These are phyloP conservation scores for Stenotaenia linearis DNA, from an alignment of 2,888 invertebrate genomes.

Conservation along the genomic window DNA sequence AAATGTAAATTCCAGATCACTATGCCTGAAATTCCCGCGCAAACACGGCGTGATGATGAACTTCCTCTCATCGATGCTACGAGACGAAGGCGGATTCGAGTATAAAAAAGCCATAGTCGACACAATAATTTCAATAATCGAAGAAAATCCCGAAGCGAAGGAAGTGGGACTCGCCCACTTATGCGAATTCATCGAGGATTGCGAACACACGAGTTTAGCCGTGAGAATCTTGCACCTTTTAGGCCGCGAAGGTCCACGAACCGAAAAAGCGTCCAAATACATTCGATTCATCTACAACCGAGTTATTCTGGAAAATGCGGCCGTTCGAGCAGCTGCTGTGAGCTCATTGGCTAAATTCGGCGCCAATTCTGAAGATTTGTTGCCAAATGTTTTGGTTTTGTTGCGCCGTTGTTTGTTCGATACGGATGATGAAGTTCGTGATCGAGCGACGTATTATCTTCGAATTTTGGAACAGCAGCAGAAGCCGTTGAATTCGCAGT, in stretches of 20 bases:
- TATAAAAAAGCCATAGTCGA: slow-evolving; percentile 98
- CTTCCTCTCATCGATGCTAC: slow-evolving; percentile 92
- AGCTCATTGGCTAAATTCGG: slow-evolving; percentile 97
- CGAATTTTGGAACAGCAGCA: slow-evolving; percentile 70
- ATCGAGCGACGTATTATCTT: slow-evolving; percentile 93
- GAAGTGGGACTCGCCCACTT: slow-evolving; percentile 89
- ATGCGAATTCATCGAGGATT: slow-evolving; percentile 99
- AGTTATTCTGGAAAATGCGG: slow-evolving; percentile 92
- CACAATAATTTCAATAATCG: slow-evolving; percentile 94
- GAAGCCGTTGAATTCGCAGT: slow-evolving; percentile 65
- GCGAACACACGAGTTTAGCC: slow-evolving; percentile 93
- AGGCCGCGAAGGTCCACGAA: slow-evolving; percentile 94
- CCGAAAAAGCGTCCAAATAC: slow-evolving; percentile 78
- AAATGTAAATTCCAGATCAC: too few species aligned
- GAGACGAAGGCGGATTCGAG: slow-evolving; percentile 93
- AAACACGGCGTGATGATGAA: slow-evolving; percentile 95
- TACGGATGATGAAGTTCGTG: slow-evolving; percentile 96
- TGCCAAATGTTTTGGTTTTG: slow-evolving; percentile 77
- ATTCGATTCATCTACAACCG: slow-evolving; percentile 62
- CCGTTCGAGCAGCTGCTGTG: slow-evolving; percentile 94
- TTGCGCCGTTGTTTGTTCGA: slow-evolving; percentile 69
- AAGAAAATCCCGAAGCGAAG: slow-evolving; percentile 96
- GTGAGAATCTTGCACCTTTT: slow-evolving; percentile 92
- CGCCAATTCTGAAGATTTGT: slow-evolving; percentile 81
- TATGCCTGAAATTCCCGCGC: slow-evolving; percentile 92